phyloP scores from a whole-genome alignment of 2,888 invertebrate genomes.

The Gnatocerus cornutus region DNA sequence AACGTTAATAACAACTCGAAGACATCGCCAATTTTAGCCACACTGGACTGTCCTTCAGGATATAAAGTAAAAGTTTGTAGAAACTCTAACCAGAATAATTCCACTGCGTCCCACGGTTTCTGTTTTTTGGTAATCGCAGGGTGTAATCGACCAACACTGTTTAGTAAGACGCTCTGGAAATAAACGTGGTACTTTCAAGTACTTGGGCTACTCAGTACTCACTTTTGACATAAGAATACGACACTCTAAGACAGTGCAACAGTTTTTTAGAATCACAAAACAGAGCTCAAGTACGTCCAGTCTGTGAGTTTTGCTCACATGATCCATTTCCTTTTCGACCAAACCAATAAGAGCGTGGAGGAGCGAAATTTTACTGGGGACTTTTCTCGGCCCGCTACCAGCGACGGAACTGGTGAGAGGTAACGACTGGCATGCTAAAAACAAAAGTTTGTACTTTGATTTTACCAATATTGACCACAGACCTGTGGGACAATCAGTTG shows the following conservation, averaged over 20 bases:
- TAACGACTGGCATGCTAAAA: slow-evolving; percentile 73
- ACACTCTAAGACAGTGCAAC: slow-evolving; percentile 76
- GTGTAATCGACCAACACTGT: slow-evolving; percentile 71
- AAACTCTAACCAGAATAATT: slow-evolving; percentile 73
- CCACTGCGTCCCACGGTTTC: slow-evolving; percentile 73
- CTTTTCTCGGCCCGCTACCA: slow-evolving; percentile 73
- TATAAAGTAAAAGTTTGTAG: slow-evolving; percentile 72
- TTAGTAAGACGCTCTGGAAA: slow-evolving; percentile 72
- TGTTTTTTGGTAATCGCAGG: slow-evolving; percentile 73
- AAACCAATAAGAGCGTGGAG: slow-evolving; percentile 72
- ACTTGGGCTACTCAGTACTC: slow-evolving; percentile 40
- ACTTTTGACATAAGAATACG: slow-evolving; percentile 78
- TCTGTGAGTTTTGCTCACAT: slow-evolving; percentile 70
- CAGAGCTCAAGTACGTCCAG: slow-evolving; percentile 70
- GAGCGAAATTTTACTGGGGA: slow-evolving; percentile 72
- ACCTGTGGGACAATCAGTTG: slow-evolving; percentile 72
- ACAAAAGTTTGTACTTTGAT: background rate
- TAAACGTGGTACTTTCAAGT: too few species aligned
- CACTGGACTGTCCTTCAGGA: slow-evolving; percentile 73
- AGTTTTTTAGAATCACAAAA: slow-evolving; percentile 73
- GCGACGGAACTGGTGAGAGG: slow-evolving; percentile 72
- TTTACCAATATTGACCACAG: background rate
- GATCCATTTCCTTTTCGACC: slow-evolving; percentile 73
- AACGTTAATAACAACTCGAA: slow-evolving; percentile 67
- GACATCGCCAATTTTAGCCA: slow-evolving; percentile 71